These are phyloP conservation scores for Sphenopsis melanotis DNA, from an alignment of 2,797 vertebrate genomes.

Conservation along the genomic window DNA sequence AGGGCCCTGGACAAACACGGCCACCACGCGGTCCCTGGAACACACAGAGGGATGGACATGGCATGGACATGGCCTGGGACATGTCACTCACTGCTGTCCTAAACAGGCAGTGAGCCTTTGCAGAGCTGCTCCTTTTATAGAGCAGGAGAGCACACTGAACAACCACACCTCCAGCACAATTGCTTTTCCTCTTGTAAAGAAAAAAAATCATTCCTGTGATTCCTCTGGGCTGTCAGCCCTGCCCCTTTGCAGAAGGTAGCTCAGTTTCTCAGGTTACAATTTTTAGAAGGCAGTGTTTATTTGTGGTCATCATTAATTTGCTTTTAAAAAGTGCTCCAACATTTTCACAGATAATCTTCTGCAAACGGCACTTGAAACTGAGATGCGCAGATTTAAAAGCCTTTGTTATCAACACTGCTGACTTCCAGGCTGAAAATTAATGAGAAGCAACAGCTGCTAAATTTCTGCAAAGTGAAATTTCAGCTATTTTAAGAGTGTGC, in stretches of 20 bases:
- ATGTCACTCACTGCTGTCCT: background rate
- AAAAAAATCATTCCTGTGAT: background rate
- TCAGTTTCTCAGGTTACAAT: background rate
- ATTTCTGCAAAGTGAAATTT: background rate
- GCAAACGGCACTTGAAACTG: background rate
- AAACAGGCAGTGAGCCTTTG: background rate
- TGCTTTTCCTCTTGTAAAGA: background rate
- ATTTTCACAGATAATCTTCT: background rate
- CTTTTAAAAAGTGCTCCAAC: background rate
- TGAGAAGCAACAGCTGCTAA: background rate
- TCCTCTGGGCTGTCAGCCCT: background rate
- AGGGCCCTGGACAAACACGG: constrained; percentile 95
- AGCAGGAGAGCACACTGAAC: background rate
- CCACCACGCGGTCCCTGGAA: constrained; percentile 94
- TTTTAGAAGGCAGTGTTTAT: background rate
- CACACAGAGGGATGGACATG: background rate
- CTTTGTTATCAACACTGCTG: background rate
- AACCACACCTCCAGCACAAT: background rate
- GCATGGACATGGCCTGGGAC: background rate
- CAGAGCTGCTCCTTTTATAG: background rate
- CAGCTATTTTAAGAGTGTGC: background rate
- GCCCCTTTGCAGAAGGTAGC: background rate
- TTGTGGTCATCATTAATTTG: background rate
- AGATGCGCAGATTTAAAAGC: background rate
- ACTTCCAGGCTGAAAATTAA: background rate